Percentiles rank a stretch among this genome's conserved stretches.
These are phyloP conservation scores for Nestor notabilis DNA, from an alignment of 2,113 vertebrate genomes.

Conservation along the genomic window DNA sequence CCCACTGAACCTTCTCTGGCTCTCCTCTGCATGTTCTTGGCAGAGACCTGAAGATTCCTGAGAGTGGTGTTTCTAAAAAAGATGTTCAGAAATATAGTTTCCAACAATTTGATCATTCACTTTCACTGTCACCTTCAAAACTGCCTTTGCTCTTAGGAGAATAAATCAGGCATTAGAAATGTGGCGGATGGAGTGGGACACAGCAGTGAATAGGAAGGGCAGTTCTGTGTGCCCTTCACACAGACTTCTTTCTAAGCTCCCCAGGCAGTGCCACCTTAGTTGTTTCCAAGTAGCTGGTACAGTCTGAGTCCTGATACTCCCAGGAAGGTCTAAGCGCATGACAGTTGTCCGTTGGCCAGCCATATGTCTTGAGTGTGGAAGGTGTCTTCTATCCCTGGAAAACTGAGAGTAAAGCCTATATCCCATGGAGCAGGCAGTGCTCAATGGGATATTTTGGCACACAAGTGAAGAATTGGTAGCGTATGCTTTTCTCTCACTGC, in stretches of 20 bases:
- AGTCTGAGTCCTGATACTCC: not conserved
- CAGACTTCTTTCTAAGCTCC: not conserved
- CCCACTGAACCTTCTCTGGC: not conserved
- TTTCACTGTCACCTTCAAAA: not conserved
- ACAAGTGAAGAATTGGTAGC: not conserved
- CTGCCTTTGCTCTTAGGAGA: not conserved
- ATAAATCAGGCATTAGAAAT: not conserved
- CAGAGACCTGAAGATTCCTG: slow-evolving; percentile 6
- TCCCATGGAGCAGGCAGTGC: not conserved
- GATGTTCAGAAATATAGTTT: not conserved
- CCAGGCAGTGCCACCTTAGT: not conserved
- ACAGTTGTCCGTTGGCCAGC: not conserved
- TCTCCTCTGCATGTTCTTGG: slow-evolving; percentile 17
- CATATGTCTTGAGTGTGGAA: not conserved
- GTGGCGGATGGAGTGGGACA: not conserved
- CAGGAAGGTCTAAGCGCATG: not conserved
- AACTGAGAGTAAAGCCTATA: not conserved
- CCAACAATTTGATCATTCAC: not conserved
- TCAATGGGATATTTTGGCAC: not conserved
- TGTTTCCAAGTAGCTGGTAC: not conserved
- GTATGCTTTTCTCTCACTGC: not conserved
- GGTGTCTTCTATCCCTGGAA: not conserved
- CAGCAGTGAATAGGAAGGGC: not conserved
- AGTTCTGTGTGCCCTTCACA: not conserved
- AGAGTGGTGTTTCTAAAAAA: not conserved